Evolutionary conservation across 2,888 invertebrate genomes (phyloP).

Genomic region (Scaptomyza cyrtandrae): DNA sequence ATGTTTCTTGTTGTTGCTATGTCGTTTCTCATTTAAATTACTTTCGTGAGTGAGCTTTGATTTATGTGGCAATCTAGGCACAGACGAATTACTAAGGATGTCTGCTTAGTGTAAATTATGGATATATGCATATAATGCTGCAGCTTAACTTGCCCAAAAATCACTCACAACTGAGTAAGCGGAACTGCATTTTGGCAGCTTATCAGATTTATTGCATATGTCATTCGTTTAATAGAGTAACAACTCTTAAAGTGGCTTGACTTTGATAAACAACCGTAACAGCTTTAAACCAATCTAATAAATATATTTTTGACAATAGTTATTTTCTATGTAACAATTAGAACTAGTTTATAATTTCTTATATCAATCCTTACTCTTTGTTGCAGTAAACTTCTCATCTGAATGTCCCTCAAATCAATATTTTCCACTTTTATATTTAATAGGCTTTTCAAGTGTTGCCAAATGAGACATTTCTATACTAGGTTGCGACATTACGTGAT

Average conservation of each 20-base stretch:
- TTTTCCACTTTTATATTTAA: neutral
- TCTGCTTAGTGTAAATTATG: slow-evolving; percentile 42
- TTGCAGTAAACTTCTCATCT: no score
- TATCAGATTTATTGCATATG: slow-evolving; percentile 17
- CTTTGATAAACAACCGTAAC: neutral
- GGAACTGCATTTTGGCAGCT: slow-evolving; percentile 12
- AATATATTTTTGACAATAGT: no score
- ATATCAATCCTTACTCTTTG: no score
- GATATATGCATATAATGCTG: slow-evolving; percentile 17
- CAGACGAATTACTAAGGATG: slow-evolving; percentile 29
- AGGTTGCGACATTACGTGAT: slow-evolving; percentile 47
- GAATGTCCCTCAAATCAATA: no score
- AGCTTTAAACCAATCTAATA: no score
- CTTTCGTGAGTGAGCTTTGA: slow-evolving; percentile 50
- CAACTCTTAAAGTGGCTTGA: neutral
- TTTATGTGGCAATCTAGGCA: slow-evolving; percentile 65
- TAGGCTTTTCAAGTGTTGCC: slow-evolving; percentile 15
- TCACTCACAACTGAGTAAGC: slow-evolving; percentile 5
- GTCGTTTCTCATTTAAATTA: slow-evolving; percentile 29
- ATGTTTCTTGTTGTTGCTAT: slow-evolving; percentile 1
- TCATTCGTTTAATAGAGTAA: neutral
- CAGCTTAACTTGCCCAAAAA: slow-evolving; percentile 31
- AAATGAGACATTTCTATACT: slow-evolving; percentile 26
- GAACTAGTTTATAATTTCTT: no score
- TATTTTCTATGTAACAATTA: no score